These are phyloP conservation scores for Dendrophyllia cribrosa DNA, from an alignment of 64 coral and sea anemone species.

Conservation along the genomic window DNA sequence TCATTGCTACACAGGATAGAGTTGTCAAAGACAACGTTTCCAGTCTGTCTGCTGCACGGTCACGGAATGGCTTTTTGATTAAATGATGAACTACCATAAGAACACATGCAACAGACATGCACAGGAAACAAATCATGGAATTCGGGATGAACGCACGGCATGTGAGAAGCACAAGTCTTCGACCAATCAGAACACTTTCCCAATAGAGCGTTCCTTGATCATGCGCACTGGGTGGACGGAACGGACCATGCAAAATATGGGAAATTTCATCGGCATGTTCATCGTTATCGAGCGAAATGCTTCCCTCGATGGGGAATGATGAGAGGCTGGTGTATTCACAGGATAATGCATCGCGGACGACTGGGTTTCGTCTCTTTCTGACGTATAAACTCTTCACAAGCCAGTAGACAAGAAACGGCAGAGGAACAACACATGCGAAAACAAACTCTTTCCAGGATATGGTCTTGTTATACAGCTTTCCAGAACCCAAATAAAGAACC, in stretches of 20 bases:
- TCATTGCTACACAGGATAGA: constrained; percentile 36
- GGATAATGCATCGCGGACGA: neutral
- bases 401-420: constrained; percentile 76
- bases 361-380: neutral
- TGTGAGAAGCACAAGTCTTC: constrained; percentile 45
- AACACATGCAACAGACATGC: constrained; percentile 47
- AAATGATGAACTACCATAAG: constrained; percentile 59
- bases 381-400: neutral
- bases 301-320: neutral
- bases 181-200: constrained; percentile 83
- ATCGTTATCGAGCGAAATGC: neutral
- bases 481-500: constrained; percentile 58
- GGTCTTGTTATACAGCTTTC: neutral
- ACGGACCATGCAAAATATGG: constrained; percentile 59
- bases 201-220: constrained; percentile 67
- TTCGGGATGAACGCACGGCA: constrained; percentile 56
- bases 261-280: constrained; percentile 18
- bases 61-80: constrained; percentile 33
- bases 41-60: constrained; percentile 26
- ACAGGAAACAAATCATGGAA: constrained; percentile 34
- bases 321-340: neutral
- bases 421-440: constrained; percentile 53
- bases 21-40: constrained; percentile 36
- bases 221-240: constrained; percentile 14
- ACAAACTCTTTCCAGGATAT: constrained; percentile 57